phyloP scores from a whole-genome alignment of 2,888 invertebrate species.

The Lordiphosa fenestrarum region DNA sequence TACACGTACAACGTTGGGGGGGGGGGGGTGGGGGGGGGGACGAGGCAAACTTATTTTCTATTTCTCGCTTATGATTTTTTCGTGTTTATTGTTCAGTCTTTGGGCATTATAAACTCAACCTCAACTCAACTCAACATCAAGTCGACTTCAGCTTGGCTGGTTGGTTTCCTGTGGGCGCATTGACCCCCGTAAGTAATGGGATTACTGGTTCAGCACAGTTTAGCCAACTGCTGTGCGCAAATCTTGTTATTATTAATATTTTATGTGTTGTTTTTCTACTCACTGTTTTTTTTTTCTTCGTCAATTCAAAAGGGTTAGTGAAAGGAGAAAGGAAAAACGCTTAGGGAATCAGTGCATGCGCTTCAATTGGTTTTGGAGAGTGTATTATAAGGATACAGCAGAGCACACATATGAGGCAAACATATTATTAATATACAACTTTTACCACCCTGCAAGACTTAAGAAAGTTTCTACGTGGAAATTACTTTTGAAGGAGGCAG shows the following conservation, averaged over 20 bases:
- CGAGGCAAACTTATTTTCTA: slow-evolving; percentile 24
- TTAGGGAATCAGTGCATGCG: slow-evolving; percentile 65
- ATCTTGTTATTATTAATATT: slow-evolving; percentile 71
- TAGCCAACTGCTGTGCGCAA: slow-evolving; percentile 57
- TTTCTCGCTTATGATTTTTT: slow-evolving; percentile 50
- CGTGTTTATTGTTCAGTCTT: slow-evolving; percentile 20
- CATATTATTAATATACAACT: no score
- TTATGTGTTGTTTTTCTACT: slow-evolving; percentile 55
- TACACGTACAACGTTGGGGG: slow-evolving; percentile 53
- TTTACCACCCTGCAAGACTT: no score
- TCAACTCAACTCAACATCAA: slow-evolving; percentile 21
- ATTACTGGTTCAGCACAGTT: slow-evolving; percentile 53
- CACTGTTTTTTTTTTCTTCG: slow-evolving; percentile 11
- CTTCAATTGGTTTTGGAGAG: slow-evolving; percentile 59
- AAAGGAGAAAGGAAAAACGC: slow-evolving; percentile 22
- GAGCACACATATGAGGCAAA: no score
- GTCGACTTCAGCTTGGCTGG: slow-evolving; percentile 9
- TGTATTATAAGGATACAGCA: slow-evolving; percentile 37
- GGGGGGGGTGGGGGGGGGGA: slow-evolving; percentile 21
- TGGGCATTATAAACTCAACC: slow-evolving; percentile 31
- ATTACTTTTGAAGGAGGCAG: no score
- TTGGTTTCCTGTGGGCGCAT: slow-evolving; percentile 41
- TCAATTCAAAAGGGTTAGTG: slow-evolving; percentile 38
- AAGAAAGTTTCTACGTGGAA: no score
- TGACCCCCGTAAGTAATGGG: slow-evolving; percentile 69